These are phyloP conservation scores for Anastrepha ludens DNA, from an alignment of 1,140 invertebrate genomes.

Conservation along the genomic window DNA sequence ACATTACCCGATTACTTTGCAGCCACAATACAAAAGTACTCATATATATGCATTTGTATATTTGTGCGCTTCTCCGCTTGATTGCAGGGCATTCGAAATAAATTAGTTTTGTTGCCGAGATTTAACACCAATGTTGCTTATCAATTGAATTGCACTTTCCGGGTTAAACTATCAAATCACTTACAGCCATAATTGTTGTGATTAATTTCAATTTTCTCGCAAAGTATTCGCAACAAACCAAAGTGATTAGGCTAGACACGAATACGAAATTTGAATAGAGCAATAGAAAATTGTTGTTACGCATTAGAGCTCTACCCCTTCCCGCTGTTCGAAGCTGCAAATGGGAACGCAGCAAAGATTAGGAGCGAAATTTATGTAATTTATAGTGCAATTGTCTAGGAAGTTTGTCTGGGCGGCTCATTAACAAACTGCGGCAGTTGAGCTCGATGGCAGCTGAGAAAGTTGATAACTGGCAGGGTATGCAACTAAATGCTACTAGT, in stretches of 20 bases:
- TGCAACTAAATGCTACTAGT: neutral
- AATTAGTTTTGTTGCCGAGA: no score
- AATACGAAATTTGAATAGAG: neutral
- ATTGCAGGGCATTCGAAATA: no score
- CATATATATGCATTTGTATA: no score
- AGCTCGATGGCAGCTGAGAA: neutral
- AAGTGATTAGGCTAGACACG: neutral
- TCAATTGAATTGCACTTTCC: constrained; percentile 7
- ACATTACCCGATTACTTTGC: no score
- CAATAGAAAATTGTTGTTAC: neutral
- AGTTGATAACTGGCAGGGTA: neutral
- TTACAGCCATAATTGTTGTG: neutral
- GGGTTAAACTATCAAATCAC: neutral
- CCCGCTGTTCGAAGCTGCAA: no score
- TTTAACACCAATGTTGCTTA: neutral
- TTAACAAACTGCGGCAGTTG: neutral
- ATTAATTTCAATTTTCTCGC: constrained; percentile 46
- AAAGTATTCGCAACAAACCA: neutral
- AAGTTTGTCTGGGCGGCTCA: constrained; percentile 36
- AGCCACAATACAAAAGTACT: no score
- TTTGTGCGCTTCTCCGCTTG: no score
- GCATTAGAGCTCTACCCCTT: no score
- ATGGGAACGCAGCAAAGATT: neutral
- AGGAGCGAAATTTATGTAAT: neutral
- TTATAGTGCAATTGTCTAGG: constrained; percentile 45